A percentile compares a stretch with the other conserved stretches of the same genome.
Conservation (phyloP, 1,140 invertebrate species). For the Drosophila varians region DNA sequence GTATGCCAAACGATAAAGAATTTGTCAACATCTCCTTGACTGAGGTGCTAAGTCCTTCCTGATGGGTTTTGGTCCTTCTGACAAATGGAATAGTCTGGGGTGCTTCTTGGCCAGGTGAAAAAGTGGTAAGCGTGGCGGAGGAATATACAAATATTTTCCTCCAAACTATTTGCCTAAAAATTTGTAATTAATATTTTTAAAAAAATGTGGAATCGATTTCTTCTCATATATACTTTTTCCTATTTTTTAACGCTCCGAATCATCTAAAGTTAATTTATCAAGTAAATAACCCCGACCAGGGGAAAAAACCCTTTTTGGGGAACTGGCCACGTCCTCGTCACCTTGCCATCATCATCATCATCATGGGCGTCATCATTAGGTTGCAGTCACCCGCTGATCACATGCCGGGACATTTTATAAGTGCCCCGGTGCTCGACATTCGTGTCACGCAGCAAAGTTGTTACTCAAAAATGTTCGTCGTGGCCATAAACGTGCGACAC, state of each 20-base stretch:
- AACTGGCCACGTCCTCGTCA: constrained; percentile 30
- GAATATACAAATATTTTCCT: neutral
- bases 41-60: constrained; percentile 47
- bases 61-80: constrained; percentile 40
- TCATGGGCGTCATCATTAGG: constrained; percentile 16
- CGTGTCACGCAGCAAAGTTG: constrained; percentile 80
- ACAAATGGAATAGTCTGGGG: constrained; percentile 30
- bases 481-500: constrained; percentile 62
- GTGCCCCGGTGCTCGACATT: constrained; percentile 52
- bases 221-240: constrained; percentile 1
- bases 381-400: constrained; percentile 42
- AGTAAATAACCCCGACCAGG: constrained; percentile 7
- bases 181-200: neutral
- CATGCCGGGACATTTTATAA: constrained; percentile 60
- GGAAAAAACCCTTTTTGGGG: constrained; percentile 19
- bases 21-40: constrained; percentile 69
- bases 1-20: constrained; percentile 54
- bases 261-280: constrained; percentile 35
- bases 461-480: constrained; percentile 73
- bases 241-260: constrained; percentile 22
- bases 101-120: constrained; percentile 3
- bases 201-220: constrained; percentile 2
- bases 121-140: neutral
- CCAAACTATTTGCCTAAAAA: neutral
- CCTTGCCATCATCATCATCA: constrained; percentile 29